These are phyloP conservation scores for Onychorhynchus coronatus DNA, from an alignment of 2,113 vertebrate species.

Conservation along the genomic window DNA sequence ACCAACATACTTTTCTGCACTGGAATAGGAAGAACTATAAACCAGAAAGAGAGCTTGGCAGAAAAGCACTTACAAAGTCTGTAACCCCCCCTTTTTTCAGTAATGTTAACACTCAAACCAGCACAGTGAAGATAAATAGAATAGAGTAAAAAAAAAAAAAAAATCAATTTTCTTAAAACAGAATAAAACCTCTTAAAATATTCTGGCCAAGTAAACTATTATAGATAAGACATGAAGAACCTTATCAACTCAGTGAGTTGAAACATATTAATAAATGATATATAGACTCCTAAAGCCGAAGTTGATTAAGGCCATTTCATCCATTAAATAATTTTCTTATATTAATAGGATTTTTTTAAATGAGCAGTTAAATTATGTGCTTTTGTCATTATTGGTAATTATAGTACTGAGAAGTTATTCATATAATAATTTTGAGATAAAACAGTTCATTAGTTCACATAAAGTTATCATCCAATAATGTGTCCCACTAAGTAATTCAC, in stretches of 20 bases:
- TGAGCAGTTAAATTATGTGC: constrained; percentile 35
- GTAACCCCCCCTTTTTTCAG: background rate
- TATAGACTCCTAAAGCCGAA: constrained; percentile 42
- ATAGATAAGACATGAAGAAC: constrained; percentile 32
- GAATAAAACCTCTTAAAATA: constrained; percentile 35
- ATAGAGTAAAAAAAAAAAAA: background rate
- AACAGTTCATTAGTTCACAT: constrained; percentile 53
- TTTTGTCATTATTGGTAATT: constrained; percentile 66
- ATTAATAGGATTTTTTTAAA: constrained; percentile 25
- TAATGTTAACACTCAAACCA: background rate
- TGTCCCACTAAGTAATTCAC: background rate
- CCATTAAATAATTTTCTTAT: constrained; percentile 51
- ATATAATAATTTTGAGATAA: constrained; percentile 62
- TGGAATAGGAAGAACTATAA: background rate
- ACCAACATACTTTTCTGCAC: background rate
- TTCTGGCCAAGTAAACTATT: constrained; percentile 23
- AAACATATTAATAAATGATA: constrained; percentile 57
- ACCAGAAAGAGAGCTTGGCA: background rate
- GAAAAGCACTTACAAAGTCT: background rate
- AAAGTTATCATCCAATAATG: constrained; percentile 18
- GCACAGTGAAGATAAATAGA: background rate
- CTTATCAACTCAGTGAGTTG: constrained; percentile 44
- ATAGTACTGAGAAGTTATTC: constrained; percentile 31
- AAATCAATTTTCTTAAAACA: constrained; percentile 31
- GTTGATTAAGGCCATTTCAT: constrained; percentile 59